These are phyloP conservation scores for Dasypolia templi DNA, from an alignment of 2,888 invertebrate species.

Conservation along the genomic window DNA sequence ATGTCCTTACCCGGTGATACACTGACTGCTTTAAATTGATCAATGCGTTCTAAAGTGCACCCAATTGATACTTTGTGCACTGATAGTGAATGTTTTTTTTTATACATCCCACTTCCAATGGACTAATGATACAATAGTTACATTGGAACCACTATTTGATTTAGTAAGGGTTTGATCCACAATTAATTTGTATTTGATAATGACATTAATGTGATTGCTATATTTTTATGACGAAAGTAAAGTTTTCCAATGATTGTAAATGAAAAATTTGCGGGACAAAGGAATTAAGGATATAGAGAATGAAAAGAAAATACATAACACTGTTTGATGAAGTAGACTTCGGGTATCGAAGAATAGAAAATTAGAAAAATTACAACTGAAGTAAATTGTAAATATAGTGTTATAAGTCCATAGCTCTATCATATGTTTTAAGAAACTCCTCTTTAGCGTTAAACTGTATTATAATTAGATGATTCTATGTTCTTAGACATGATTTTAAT, in stretches of 20 bases:
- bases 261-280: constrained; percentile 15
- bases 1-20: not conserved
- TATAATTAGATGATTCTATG: constrained; percentile 59
- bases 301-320: not conserved
- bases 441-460: constrained; percentile 62
- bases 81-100: constrained; percentile 21
- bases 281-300: not conserved
- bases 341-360: constrained; percentile 15
- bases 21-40: constrained; percentile 10
- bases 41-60: constrained; percentile 22
- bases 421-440: constrained; percentile 51
- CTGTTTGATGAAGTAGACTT: constrained; percentile 29
- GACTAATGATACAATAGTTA: constrained; percentile 16
- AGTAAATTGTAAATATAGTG: constrained; percentile 65
- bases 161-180: constrained; percentile 13
- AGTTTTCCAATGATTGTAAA: constrained; percentile 22
- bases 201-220: constrained; percentile 17
- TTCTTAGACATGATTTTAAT: constrained; percentile 60
- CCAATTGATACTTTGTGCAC: constrained; percentile 12
- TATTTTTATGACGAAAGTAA: constrained; percentile 22
- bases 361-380: constrained; percentile 42
- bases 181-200: constrained; percentile 11
- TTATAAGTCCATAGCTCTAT: constrained; percentile 52
- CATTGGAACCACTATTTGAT: constrained; percentile 17
- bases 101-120: constrained; percentile 2